Base-by-base conservation (phyloP, 2,888 invertebrate genomes). In the Physocephala rufipes region DNA sequence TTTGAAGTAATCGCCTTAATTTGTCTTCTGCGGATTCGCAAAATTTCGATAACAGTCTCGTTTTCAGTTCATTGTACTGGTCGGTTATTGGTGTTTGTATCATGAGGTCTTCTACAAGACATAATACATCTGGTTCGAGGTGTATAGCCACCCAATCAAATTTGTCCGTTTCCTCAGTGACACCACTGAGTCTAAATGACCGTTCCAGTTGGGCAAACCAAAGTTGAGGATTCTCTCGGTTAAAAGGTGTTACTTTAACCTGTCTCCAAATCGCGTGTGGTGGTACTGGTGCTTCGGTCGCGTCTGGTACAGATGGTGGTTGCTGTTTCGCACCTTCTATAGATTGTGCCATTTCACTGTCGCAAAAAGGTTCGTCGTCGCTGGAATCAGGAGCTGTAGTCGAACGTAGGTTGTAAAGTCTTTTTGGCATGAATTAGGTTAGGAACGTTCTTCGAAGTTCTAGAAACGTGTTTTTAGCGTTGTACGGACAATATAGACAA, bases 151-250 rank as follows among this genome's bases (percentile, higher is more conserved):
- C 53, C 59, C 55, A 66, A 30, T 71, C 62, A 36, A 71, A 71
- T 24, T 71, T 71, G 36, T 67, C 67, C 7, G 45, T 24, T 43
- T 67, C 67, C 1, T 47, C 51, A n/a, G 36, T 53, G n/a, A 71
- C 19, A 55, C 63, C 28, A 51, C 67, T 67, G 0, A 67, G 36
- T 19, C 71, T 53, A 36, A 71, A 71, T 19, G 67, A 58, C 13
- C 67, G 67, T 15, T 71, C 63, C 45, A 71, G 61, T 71, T 67
- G 71, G 4, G 53, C 63, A 63, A 71, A 71, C 67, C 67, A 71
- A 36, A 71, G 45, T 26, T 71, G 62, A 9, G 67, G 58, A 49
- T 67, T 71, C 13, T 16, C 28, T 28, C 45, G 55, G n/a, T 53
- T 71, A 30, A 67, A 67, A n/a, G 15, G 21, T 28, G n/a, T n/a